Evolutionary conservation across 2,113 vertebrate species (phyloP), one percentile per base, ranked within the genome.

Genomic region (Hyaena hyaena): DNA sequence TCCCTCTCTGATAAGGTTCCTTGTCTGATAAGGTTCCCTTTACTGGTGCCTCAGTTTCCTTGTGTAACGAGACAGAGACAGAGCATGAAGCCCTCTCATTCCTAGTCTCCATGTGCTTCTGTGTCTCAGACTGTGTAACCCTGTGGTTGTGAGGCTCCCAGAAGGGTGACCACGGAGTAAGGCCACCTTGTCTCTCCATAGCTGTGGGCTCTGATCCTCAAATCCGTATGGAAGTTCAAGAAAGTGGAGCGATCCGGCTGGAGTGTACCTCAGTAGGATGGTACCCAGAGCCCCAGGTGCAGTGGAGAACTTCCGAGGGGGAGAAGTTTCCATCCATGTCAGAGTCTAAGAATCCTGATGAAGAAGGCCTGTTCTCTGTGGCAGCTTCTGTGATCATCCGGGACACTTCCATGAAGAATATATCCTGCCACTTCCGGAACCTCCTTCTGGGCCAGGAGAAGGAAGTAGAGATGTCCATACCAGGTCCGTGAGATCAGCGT

Each of bases 281-380:
- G 98, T 98, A 96, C 68, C 98, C 98, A 53, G 96, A 97, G 50
- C 98, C 98, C 24, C 87, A 55, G 71, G 71, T 98, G 65, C 94
- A 91, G 26, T 98, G 98, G 98, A 95, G 73, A 88, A 88, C 91
- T 35, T 16, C 79, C 35, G 24, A 2, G 4, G 97, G 97, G 92
- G 94, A 87, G 12, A 45, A 6, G 17, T 43, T 98, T 17, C 26
- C 80, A 7, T 93, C 85, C 12, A 28, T 17, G 0, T 71, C 89
- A 17, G 87, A 96, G 82, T 91, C 80, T 76, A 88, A 11, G 53
- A 90, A 12, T 17, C 93, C n/a, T 43, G 84, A 95, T 4, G 73
- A 73, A 19, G 58, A 98, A 84, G 98, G 98, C 71, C 90, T 98
- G 39, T 97, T 98, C 86, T 90, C 97, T 7, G 97, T 97, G 82